Percentiles rank a stretch among this genome's conserved stretches.
These are phyloP conservation scores for Trachelipus rathkii DNA, from an alignment of 1,140 invertebrate genomes.

Conservation along the genomic window DNA sequence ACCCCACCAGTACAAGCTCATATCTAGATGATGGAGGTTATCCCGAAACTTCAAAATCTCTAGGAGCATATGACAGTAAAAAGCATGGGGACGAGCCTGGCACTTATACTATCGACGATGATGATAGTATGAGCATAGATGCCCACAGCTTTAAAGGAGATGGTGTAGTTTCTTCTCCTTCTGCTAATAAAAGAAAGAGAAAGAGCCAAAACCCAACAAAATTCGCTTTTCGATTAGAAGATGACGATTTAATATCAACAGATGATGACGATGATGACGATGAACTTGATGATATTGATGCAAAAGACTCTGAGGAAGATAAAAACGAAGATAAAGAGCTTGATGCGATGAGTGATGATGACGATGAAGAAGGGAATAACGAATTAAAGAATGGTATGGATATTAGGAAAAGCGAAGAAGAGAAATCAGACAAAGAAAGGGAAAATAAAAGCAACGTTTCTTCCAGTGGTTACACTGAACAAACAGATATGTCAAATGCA, in stretches of 20 bases:
- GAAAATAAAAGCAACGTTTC: constrained; percentile 35
- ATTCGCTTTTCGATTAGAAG: constrained; percentile 58
- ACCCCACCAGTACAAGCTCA: constrained; percentile 27
- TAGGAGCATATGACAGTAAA: constrained; percentile 18
- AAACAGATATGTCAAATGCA: constrained; percentile 57
- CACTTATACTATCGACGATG: constrained; percentile 51
- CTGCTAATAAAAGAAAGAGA: constrained; percentile 66
- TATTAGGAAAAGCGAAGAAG: constrained; percentile 36
- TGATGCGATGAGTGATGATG: constrained; percentile 60
- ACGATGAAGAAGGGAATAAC: constrained; percentile 60
- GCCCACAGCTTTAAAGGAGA: constrained; percentile 56
- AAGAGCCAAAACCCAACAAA: constrained; percentile 89
- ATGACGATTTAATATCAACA: constrained; percentile 60
- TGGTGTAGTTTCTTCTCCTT: constrained; percentile 50
- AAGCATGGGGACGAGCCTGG: constrained; percentile 52
- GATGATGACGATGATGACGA: constrained; percentile 52
- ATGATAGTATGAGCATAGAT: constrained; percentile 60
- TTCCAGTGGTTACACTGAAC: constrained; percentile 36
- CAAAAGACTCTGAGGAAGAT: constrained; percentile 51
- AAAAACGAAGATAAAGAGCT: constrained; percentile 45
- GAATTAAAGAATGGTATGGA: constrained; percentile 53
- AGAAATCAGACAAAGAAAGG: constrained; percentile 28
- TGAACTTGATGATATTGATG: constrained; percentile 61
- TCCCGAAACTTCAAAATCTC: constrained; percentile 17
- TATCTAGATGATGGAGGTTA: not conserved